These are phyloP conservation scores for Lepus timidus DNA, from an alignment of 2,113 vertebrate species.

Conservation along the genomic window DNA sequence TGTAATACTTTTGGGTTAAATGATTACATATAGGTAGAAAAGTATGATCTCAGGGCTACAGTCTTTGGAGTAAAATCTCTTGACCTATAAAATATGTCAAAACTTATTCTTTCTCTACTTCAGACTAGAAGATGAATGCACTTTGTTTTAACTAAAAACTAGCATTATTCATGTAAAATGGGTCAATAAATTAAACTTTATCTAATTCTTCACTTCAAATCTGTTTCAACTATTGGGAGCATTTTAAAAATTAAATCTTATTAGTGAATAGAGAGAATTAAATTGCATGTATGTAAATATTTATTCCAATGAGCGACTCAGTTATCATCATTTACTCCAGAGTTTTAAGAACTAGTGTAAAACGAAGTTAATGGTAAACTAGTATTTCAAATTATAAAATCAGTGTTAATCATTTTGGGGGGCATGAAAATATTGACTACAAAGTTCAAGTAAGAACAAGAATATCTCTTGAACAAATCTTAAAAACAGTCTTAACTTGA, in stretches of 20 bases:
- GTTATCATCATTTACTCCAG: neutral
- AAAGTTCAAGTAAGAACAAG: slow-evolving; percentile 35
- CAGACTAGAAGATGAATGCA: neutral
- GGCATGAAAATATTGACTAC: neutral
- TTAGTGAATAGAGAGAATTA: neutral
- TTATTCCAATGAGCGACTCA: neutral
- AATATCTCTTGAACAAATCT: slow-evolving; percentile 26
- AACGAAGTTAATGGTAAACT: slow-evolving; percentile 4
- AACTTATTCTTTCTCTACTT: neutral
- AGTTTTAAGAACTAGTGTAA: slow-evolving; percentile 51
- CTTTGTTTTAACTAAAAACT: neutral
- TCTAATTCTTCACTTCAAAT: neutral
- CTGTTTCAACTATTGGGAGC: neutral
- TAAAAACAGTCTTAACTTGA: neutral
- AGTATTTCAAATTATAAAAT: slow-evolving; percentile 52
- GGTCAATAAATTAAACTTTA: slow-evolving; percentile 10
- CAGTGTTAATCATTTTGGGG: slow-evolving; percentile 27
- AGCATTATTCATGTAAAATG: neutral
- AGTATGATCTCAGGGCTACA: neutral
- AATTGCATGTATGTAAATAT: neutral
- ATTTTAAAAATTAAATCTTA: neutral
- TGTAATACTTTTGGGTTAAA: slow-evolving; percentile 35
- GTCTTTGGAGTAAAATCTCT: neutral
- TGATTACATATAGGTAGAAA: neutral
- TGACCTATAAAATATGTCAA: neutral